Evolutionary conservation across 1,140 invertebrate species (phyloP).

Genomic region (Rhyzopertha dominica): DNA sequence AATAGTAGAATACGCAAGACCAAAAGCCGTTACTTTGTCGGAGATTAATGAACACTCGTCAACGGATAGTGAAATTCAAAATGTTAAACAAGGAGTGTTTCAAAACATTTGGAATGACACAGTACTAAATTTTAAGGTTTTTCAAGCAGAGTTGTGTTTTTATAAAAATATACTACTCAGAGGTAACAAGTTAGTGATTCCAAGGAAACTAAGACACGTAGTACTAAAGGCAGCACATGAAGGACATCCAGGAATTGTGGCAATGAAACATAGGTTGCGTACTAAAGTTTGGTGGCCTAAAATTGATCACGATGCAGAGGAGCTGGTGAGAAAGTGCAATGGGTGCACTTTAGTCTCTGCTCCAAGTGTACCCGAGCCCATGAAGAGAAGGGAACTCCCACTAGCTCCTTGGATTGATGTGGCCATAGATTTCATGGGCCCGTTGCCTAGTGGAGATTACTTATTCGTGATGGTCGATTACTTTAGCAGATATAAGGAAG

Average conservation of each 20-base stretch:
- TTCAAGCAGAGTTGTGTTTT: conserved; percentile 3
- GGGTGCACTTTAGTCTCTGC: conserved; percentile 41
- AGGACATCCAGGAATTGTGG: conserved; percentile 49
- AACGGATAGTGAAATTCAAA: neutral
- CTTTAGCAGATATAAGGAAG: conserved; percentile 19
- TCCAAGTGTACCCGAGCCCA: conserved; percentile 24
- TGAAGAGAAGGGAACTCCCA: conserved; percentile 35
- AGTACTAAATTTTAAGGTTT: neutral
- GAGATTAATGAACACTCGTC: conserved; percentile 3
- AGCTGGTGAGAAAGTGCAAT: conserved; percentile 43
- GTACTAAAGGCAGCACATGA: conserved; percentile 44
- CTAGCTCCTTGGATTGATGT: conserved; percentile 38
- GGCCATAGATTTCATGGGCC: conserved; percentile 38
- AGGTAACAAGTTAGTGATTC: conserved; percentile 15
- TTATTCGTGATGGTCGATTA: conserved; percentile 27
- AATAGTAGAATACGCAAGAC: neutral
- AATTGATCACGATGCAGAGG: conserved; percentile 49
- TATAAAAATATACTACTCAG: conserved; percentile 8
- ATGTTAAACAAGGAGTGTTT: neutral
- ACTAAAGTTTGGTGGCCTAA: conserved; percentile 51
- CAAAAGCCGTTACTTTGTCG: neutral
- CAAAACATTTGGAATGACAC: neutral
- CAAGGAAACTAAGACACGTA: conserved; percentile 21
- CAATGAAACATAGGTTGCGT: conserved; percentile 52
- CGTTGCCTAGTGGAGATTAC: conserved; percentile 34